Conservation (phyloP, 2,113 vertebrate species). For the Calidris pugnax region DNA sequence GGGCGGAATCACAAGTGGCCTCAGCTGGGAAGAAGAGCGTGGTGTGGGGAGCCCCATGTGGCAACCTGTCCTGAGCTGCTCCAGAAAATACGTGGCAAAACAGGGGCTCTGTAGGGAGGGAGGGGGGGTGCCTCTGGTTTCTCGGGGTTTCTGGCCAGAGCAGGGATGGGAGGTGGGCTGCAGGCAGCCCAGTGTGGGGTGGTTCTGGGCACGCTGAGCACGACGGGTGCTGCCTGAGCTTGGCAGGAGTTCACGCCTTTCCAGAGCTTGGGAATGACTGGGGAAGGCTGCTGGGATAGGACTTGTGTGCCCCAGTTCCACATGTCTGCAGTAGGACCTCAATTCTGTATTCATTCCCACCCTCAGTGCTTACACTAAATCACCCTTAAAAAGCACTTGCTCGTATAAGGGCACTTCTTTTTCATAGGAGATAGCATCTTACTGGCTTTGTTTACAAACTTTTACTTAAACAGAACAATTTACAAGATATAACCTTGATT, state of each 20-base stretch:
- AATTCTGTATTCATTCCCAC: not conserved
- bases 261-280: not conserved
- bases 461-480: not conserved
- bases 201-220: not conserved
- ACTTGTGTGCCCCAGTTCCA: not conserved
- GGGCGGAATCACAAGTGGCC: not conserved
- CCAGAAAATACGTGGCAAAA: accelerated
- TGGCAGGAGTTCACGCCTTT: not conserved
- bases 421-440: not conserved
- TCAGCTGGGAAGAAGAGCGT: not conserved
- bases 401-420: not conserved
- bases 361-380: not conserved
- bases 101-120: accelerated
- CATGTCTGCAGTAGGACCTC: accelerated
- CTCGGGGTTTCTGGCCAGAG: not conserved
- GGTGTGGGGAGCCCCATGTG: accelerated
- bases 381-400: not conserved
- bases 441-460: not conserved
- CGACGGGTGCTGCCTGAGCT: accelerated
- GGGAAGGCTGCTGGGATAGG: not conserved
- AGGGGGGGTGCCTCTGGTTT: not conserved
- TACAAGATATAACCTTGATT: not conserved
- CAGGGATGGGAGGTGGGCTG: not conserved
- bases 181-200: accelerated
- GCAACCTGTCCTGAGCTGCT: not conserved